A percentile compares a stretch with the other conserved stretches of the same genome.
These are phyloP conservation scores for Ctenomys sociabilis DNA, from an alignment of 2,113 vertebrate species.

Conservation along the genomic window DNA sequence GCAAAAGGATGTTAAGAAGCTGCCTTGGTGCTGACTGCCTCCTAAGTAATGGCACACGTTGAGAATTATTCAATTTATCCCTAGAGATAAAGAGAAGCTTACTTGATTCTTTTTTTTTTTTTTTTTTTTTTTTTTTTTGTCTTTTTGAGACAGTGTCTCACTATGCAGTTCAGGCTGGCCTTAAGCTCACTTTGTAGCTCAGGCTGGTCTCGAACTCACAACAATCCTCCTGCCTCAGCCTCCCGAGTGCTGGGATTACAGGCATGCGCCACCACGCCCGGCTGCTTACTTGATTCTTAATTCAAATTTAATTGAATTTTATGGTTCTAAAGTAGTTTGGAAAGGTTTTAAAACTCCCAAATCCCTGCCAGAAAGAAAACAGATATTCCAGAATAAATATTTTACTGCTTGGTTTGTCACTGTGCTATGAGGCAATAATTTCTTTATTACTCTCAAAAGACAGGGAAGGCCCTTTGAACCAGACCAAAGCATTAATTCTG, in stretches of 20 bases:
- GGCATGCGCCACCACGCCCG: too few relatives aligned
- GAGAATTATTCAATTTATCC: not conserved
- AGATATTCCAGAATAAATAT: slow-evolving; percentile 51
- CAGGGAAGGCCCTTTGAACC: not conserved
- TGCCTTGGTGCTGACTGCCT: not conserved
- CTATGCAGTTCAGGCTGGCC: too few relatives aligned
- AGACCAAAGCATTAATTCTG: not conserved
- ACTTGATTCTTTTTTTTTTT: slow-evolving; percentile 27
- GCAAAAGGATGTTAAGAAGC: not conserved
- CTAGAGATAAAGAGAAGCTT: not conserved
- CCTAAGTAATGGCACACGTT: not conserved
- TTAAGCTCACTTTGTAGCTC: too few relatives aligned
- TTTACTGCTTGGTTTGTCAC: not conserved
- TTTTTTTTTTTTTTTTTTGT: too few relatives aligned
- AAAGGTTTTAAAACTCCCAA: slow-evolving; percentile 14
- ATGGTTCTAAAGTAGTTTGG: slow-evolving; percentile 12
- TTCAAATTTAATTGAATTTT: not conserved
- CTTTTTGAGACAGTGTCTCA: too few relatives aligned
- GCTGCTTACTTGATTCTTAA: not conserved
- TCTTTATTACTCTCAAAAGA: not conserved
- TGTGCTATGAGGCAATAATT: not conserved
- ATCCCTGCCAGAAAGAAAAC: not conserved
- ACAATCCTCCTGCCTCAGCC: too few relatives aligned
- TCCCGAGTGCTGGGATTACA: too few relatives aligned
- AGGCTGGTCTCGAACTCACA: too few relatives aligned